Base-by-base conservation (phyloP, 2,113 vertebrate genomes). In the Mugil cephalus region DNA sequence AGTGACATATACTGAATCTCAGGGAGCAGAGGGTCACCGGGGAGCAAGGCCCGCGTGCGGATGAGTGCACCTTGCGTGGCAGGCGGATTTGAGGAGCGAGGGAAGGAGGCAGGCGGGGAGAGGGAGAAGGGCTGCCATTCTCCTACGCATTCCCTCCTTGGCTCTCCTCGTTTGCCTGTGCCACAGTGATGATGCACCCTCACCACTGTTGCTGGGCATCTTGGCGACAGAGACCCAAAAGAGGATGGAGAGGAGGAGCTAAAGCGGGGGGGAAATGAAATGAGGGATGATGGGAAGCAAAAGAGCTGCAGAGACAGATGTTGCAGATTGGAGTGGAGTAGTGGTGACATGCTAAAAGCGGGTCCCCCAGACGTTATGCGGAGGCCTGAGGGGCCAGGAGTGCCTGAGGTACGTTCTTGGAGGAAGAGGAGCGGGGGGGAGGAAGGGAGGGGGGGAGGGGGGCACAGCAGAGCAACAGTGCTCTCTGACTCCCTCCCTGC, bases 201-300 rank as follows among this genome's bases (percentile, higher is more conserved):
- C 35, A 14, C 53, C 62, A 30, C 87, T 91, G 88, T 92, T 91
- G 91, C 90, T 89, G 89, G 91, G 90, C 87, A 86, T 88, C 91
- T 82, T 80, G 89, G 86, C 55, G 42, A 90, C 84, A 88, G 73
- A 87, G 78, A 91, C 88, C 84, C 88, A 88, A 85, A 92, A 91
- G 74, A 82, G 84, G 84, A 87, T 40, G 62, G 88, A 77, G 59
- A 80, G 87, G 90, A 78, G 84, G 88, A 83, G 71, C 79, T 47
- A 54, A 18, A 61, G 63, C 45, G 50, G 60, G 24, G 60, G 24
- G 55, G 71, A 63, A 73, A 66, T 19, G 39, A 63, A 77, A 82
- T 69, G 52, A 87, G 75, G 64, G 73, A 73, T 78, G 69, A 87
- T 83, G 77, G 75, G 69, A 75, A 55, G 83, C 56, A 69, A 81